Conservation (phyloP, 2,113 vertebrate genomes). For the Myocastor coypus region DNA sequence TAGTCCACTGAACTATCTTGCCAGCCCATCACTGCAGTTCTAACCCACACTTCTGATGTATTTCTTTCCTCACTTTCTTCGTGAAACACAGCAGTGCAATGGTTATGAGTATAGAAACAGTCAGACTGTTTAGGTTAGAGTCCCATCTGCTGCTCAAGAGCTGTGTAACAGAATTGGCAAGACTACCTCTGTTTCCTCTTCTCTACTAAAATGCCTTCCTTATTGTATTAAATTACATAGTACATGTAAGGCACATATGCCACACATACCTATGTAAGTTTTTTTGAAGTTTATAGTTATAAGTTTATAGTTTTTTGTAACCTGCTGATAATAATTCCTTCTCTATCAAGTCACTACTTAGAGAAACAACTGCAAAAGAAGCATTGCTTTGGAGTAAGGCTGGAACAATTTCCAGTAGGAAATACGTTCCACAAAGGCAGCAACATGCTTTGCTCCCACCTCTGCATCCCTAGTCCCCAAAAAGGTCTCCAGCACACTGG, state of each 20-base stretch:
- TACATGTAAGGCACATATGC: background rate
- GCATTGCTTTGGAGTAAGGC: background rate
- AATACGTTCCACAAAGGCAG: background rate
- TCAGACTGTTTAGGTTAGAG: background rate
- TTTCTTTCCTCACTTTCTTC: background rate
- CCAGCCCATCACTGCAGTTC: background rate
- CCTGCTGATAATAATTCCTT: background rate
- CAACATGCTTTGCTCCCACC: background rate
- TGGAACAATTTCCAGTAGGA: background rate
- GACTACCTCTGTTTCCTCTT: background rate
- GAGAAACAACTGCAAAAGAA: background rate
- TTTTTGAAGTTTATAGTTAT: background rate
- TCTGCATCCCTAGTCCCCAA: background rate
- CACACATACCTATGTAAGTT: background rate
- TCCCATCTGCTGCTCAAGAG: background rate
- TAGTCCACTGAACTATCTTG: too few species aligned
- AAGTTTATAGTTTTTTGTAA: background rate
- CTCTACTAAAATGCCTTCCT: background rate
- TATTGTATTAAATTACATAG: background rate
- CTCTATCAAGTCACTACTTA: background rate
- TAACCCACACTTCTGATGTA: background rate
- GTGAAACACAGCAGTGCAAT: background rate
- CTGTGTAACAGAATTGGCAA: background rate
- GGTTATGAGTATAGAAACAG: background rate
- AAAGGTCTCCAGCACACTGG: background rate